Percentiles rank a stretch among this genome's conserved stretches.
These are phyloP conservation scores for Tenualosa thibaudeaui DNA, from an alignment of 2,797 vertebrate genomes.

Conservation along the genomic window DNA sequence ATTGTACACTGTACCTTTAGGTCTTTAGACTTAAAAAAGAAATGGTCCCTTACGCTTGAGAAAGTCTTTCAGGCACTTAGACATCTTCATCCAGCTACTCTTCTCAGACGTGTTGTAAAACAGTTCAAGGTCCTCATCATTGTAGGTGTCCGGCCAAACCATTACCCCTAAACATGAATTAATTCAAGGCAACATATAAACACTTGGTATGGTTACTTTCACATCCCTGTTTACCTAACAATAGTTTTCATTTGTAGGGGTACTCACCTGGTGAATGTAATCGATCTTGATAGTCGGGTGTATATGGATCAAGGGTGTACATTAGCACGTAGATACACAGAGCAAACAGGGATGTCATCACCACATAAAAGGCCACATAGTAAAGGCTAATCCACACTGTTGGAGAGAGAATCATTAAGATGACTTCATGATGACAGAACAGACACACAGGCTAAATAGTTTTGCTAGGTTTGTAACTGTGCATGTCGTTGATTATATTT, in stretches of 20 bases:
- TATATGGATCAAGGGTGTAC: constrained; percentile 80
- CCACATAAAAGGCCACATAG: constrained; percentile 85
- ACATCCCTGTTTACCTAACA: not conserved
- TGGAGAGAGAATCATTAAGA: constrained; percentile 17
- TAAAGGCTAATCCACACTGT: constrained; percentile 91
- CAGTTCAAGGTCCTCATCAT: constrained; percentile 77
- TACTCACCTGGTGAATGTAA: constrained; percentile 83
- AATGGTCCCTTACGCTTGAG: constrained; percentile 71
- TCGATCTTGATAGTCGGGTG: constrained; percentile 87
- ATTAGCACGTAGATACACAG: constrained; percentile 82
- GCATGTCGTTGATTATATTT: no score
- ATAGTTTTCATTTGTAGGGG: not conserved
- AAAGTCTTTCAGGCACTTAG: constrained; percentile 71
- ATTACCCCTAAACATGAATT: constrained; percentile 77
- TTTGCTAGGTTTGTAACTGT: no score
- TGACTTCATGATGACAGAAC: not conserved
- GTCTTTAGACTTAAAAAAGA: no score
- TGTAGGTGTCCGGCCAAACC: constrained; percentile 79
- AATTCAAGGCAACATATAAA: not conserved
- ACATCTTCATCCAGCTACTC: constrained; percentile 71
- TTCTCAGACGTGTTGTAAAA: constrained; percentile 78
- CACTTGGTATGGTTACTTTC: not conserved
- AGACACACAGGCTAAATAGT: not conserved
- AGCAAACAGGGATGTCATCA: constrained; percentile 80
- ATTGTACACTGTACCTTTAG: no score